Percentiles rank a stretch among this genome's conserved stretches.
Evolutionary conservation across 2,888 invertebrate genomes (phyloP).

Genomic region (Mantis religiosa): DNA sequence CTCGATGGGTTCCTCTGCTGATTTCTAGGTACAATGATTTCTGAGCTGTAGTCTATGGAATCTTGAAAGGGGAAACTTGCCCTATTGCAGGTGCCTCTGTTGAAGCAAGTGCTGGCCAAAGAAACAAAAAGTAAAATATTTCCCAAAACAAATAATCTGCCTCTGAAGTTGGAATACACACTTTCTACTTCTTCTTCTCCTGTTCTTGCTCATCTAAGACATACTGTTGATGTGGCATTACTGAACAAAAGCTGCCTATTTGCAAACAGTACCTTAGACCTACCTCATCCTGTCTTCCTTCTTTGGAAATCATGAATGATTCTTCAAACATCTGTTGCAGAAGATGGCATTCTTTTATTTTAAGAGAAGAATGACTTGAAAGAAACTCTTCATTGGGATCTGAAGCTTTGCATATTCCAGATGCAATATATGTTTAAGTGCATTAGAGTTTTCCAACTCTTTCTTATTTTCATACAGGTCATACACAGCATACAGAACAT

Average conservation of each 20-base stretch:
- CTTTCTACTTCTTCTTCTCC: neutral
- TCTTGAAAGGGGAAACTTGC: neutral
- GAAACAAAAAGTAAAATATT: neutral
- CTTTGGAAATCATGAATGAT: neutral
- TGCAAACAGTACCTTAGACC: neutral
- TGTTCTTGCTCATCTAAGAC: neutral
- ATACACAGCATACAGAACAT: neutral
- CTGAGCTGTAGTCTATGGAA: too few species aligned
- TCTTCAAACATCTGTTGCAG: neutral
- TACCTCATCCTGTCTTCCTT: neutral
- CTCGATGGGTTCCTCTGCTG: neutral
- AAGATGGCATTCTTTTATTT: neutral
- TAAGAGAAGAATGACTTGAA: neutral
- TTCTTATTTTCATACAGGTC: neutral
- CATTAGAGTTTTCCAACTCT: neutral
- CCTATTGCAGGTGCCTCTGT: neutral
- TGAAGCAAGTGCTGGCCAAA: neutral
- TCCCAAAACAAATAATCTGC: neutral
- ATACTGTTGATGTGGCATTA: neutral
- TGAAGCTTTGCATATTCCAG: neutral
- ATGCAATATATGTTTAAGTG: neutral
- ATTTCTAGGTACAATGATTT: neutral
- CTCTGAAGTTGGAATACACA: neutral
- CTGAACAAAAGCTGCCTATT: neutral
- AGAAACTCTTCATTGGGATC: neutral